phyloP scores from a whole-genome alignment of 2,888 invertebrate species.

The Cerastoderma edule region DNA sequence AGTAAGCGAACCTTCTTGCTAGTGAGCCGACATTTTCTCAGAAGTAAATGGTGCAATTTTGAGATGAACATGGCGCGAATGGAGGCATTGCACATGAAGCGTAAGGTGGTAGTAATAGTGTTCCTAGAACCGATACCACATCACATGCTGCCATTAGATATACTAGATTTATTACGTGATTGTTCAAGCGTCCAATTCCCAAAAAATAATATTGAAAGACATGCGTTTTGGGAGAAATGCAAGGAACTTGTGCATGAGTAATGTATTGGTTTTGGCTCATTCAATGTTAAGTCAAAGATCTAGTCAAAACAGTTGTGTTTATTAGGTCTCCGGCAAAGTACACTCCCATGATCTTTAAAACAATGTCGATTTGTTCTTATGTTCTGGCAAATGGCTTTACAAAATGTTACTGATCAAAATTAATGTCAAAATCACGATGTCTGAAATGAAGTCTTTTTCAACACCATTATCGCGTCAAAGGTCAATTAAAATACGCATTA shows the following conservation, averaged over 20 bases:
- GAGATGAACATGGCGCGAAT: slow-evolving; percentile 67
- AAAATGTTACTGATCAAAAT: too few relatives aligned
- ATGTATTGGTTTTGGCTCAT: too few relatives aligned
- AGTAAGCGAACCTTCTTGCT: slow-evolving; percentile 67
- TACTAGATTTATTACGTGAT: slow-evolving; percentile 40
- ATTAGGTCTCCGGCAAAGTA: too few relatives aligned
- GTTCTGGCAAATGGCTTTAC: too few relatives aligned
- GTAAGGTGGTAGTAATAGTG: slow-evolving; percentile 50
- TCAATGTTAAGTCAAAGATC: too few relatives aligned
- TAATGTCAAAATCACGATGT: too few relatives aligned
- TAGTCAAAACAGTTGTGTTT: too few relatives aligned
- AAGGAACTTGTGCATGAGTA: slow-evolving; percentile 28
- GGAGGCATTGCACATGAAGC: slow-evolving; percentile 57
- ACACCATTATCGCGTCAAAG: too few relatives aligned
- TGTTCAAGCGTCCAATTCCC: slow-evolving; percentile 47
- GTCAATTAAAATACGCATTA: too few relatives aligned
- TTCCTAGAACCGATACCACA: slow-evolving; percentile 55
- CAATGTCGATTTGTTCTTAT: too few relatives aligned
- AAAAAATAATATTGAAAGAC: slow-evolving; percentile 21
- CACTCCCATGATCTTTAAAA: too few relatives aligned
- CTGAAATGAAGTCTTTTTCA: too few relatives aligned
- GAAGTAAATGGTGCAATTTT: slow-evolving; percentile 66
- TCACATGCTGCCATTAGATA: slow-evolving; percentile 43
- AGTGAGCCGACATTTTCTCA: slow-evolving; percentile 58
- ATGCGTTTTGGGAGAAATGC: slow-evolving; percentile 48